phyloP scores from a whole-genome alignment of 1,140 invertebrate species.

The Colletes gigas region DNA sequence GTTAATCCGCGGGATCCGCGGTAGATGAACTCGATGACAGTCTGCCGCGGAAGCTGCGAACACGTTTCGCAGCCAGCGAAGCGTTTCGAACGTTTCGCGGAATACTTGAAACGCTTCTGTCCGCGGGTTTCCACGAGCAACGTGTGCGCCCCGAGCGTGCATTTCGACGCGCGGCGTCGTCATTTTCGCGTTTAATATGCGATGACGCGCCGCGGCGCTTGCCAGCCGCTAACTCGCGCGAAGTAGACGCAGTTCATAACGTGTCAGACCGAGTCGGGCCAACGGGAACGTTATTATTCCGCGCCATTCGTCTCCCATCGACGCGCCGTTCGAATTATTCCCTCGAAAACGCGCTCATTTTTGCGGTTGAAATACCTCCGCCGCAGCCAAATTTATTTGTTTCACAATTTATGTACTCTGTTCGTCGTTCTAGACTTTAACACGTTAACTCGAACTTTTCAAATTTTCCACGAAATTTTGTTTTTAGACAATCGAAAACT shows the following conservation, averaged over 20 bases:
- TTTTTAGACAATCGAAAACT: too few species aligned
- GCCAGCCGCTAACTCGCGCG: conserved; percentile 13
- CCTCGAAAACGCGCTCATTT: neutral
- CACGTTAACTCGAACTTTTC: too few species aligned
- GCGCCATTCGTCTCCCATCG: conserved; percentile 29
- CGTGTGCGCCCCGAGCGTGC: neutral
- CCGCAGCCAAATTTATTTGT: too few species aligned
- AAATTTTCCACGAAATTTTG: too few species aligned
- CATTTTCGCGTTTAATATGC: conserved; percentile 47
- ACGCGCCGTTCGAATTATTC: conserved; percentile 10
- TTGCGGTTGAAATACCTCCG: neutral
- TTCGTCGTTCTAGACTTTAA: too few species aligned
- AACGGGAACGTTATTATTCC: conserved; percentile 39
- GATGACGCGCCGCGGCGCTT: conserved; percentile 30
- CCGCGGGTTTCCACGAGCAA: neutral
- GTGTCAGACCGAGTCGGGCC: conserved; percentile 18
- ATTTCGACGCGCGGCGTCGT: conserved; percentile 24
- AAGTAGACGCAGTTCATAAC: conserved; percentile 47
- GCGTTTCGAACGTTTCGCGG: conserved; percentile 17
- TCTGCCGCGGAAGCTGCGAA: neutral
- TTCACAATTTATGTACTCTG: too few species aligned
- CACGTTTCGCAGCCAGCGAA: conserved; percentile 7
- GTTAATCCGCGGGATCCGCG: conserved; percentile 36
- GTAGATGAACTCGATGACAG: conserved; percentile 40
- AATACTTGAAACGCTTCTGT: conserved; percentile 19